Conservation (phyloP, 2,888 invertebrate genomes). For the Blera fallax region DNA sequence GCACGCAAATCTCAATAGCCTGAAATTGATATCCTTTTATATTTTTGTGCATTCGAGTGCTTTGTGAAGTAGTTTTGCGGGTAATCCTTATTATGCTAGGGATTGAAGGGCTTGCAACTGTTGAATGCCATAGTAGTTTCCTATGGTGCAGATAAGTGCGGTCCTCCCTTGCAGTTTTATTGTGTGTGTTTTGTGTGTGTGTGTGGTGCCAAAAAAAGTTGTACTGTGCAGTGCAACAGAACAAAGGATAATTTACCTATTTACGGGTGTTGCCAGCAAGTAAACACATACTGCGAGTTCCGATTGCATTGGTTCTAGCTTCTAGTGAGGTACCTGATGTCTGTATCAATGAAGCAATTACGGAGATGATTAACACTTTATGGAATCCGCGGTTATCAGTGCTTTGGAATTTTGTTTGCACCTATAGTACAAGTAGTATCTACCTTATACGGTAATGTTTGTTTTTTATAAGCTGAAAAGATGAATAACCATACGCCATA, state of each 20-base stretch:
- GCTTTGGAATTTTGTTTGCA: conserved; percentile 29
- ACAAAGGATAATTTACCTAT: conserved; percentile 33
- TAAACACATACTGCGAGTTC: background rate
- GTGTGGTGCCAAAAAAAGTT: conserved; percentile 4
- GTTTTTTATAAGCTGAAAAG: background rate
- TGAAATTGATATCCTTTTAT: conserved; percentile 71
- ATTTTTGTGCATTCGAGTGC: conserved; percentile 60
- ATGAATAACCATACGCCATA: background rate
- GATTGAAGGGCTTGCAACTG: conserved; percentile 51
- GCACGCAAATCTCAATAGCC: conserved; percentile 69
- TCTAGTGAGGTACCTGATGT: background rate
- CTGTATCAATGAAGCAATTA: conserved; percentile 15
- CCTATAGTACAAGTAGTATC: background rate
- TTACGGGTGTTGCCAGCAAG: background rate
- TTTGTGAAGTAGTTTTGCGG: conserved; percentile 70
- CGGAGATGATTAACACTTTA: conserved; percentile 21
- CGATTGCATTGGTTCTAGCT: background rate
- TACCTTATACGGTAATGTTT: conserved; percentile 27
- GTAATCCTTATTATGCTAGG: conserved; percentile 46
- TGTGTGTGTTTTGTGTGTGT: too few species aligned
- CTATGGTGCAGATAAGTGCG: conserved; percentile 36
- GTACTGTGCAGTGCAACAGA: background rate
- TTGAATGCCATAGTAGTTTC: conserved; percentile 56
- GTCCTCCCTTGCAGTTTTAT: conserved; percentile 41
- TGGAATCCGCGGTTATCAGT: conserved; percentile 28